Base-by-base conservation (phyloP, 1,140 invertebrate species). In the Anagrus nilaparvatae region DNA sequence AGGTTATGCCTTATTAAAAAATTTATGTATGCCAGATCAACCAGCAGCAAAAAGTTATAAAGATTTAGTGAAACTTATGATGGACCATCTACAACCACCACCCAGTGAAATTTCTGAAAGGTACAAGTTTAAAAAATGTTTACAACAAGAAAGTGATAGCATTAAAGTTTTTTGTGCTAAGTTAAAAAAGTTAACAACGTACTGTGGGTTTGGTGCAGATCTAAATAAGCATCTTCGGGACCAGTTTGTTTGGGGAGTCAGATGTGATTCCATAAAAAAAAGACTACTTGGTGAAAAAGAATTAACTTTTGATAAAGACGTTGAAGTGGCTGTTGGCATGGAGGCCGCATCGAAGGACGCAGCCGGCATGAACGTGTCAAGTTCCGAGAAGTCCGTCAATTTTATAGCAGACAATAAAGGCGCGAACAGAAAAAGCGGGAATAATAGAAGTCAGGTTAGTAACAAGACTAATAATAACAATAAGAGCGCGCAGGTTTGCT, bases 221-320 rank as follows among this genome's bases (percentile, higher is more conserved):
- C 44, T 58, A 7, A 46, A 58, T 5, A 49, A 46, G 4, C 34
- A 27, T 16, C 27, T 61, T 14, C 27, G 53, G 29, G 54, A 64
- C 35, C 50, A 52, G 40, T 58, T 62, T 29, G 51, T 62, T 3
- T 56, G 50, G 46, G 54, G 58, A 4, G 31, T 61, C 13, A 36
- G 34, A n/a, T 49, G 41, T 18, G 51, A 49, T 2, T 23, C 47
- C 2, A 34, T 51, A 7, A 46, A 53, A 27, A 50, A 48, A 17
- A 29, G 47, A 8, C 41, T 60, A 2, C 40, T 55, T 5, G 35
- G 49, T 18, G 53, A 56, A 35, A 44, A 48, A 16, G 39, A 50
- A 6, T 33, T 51, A 6, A 42, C 52, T n/a, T 54, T 53, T 24
- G 43, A 44, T 1, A 46, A 50, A 34, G 52, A 48, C 3, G 35